Percentiles rank a stretch among this genome's conserved stretches.
phyloP scores from a whole-genome alignment of 2,888 invertebrate genomes.

The Xylota segnis region DNA sequence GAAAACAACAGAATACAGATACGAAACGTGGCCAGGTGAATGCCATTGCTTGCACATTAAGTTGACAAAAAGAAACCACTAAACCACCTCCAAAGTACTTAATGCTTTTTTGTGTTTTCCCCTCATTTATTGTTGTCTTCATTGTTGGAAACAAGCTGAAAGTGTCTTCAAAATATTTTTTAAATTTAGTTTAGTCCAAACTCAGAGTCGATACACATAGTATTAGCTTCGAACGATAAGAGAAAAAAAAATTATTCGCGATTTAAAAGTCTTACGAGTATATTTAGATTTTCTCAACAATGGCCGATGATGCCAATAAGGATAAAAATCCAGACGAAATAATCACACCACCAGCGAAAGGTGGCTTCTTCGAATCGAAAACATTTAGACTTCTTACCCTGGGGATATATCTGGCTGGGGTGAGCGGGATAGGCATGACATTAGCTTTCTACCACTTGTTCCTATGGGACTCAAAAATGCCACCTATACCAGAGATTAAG shows the following conservation, averaged over 20 bases:
- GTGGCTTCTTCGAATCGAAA: slow-evolving; percentile 82
- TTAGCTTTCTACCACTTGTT: slow-evolving; percentile 83
- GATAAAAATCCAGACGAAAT: slow-evolving; percentile 79
- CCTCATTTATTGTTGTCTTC: slow-evolving; percentile 38
- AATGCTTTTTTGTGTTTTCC: slow-evolving; percentile 53
- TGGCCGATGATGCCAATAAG: slow-evolving; percentile 31
- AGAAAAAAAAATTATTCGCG: not conserved
- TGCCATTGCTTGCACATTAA: slow-evolving; percentile 36
- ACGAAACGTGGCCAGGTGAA: slow-evolving; percentile 1
- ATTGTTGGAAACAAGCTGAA: slow-evolving; percentile 26
- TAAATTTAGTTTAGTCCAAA: slow-evolving; percentile 58
- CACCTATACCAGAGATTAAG: slow-evolving; percentile 82
- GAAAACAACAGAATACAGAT: slow-evolving; percentile 1
- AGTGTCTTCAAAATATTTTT: slow-evolving; percentile 26
- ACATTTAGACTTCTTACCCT: slow-evolving; percentile 82
- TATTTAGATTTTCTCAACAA: not conserved
- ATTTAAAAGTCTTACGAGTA: not conserved
- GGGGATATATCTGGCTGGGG: slow-evolving; percentile 82
- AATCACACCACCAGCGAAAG: slow-evolving; percentile 80
- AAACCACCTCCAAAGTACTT: slow-evolving; percentile 60
- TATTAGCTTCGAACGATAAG: not conserved
- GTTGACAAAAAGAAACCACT: slow-evolving; percentile 53
- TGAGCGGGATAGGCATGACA: slow-evolving; percentile 82
- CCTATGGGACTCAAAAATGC: slow-evolving; percentile 84
- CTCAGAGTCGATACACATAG: slow-evolving; percentile 47